Base-by-base conservation (phyloP, 1,140 invertebrate species). In the Cherax quadricarinatus region DNA sequence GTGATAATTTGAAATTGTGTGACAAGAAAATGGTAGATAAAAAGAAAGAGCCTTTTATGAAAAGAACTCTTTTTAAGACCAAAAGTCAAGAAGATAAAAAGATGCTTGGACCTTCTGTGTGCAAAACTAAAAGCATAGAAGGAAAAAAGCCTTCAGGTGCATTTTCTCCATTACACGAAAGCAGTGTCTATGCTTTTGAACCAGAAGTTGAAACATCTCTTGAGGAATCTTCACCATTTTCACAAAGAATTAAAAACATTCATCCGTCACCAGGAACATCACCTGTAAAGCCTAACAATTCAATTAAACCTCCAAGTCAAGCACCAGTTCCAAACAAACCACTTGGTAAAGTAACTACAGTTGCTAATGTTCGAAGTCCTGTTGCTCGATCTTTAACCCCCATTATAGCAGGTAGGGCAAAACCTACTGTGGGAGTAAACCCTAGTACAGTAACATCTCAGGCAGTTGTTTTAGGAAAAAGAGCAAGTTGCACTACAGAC, bases 111-210 rank as follows among this genome's bases (percentile, higher is more conserved):
- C 95, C 95, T 66, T 95, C 95, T 5, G 95, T 96, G 53, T 96
- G 91, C 96, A 94, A 95, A 95, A 94, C 95, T 95, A 53, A 96
- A 96, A 94, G 95, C 95, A 30, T 96, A 95, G 93, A 92, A 41
- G 85, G 94, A 95, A 30, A 95, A 95, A 86, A 94, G 94, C 24
- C 94, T 94, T 57, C 92, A 89, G 96, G 96, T 91, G 96, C 97
- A 3, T 97, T 97, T 94, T 97, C 96, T 1, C 96, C 96, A 0
- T 96, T 96, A 92, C 97, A 97, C 94, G 97, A 97, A 94, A 96
- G 96, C 70, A 97, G 96, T 93, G 96, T 97, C 57, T 97, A 97
- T 94, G 97, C 97, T 1, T 97, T 97, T 94, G 96, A 97, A 91
- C 96, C 96, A 66, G 96, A 96, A 18, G 95, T 95, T 92, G 96